A percentile compares a stretch with the other conserved stretches of the same genome.
These are phyloP conservation scores for Malaclemys terrapin DNA, from an alignment of 2,113 vertebrate genomes.

Conservation along the genomic window DNA sequence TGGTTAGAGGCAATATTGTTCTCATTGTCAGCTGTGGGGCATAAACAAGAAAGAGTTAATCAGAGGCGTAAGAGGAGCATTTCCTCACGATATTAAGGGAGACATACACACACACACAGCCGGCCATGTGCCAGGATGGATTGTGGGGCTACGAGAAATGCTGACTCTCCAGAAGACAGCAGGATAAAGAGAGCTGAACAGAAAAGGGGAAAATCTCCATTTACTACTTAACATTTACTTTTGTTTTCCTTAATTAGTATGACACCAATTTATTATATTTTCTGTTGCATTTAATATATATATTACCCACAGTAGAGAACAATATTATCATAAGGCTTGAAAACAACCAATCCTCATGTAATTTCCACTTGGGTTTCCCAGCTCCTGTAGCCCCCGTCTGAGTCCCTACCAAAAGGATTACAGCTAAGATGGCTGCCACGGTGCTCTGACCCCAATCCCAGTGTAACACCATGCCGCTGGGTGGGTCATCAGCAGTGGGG, in stretches of 20 bases:
- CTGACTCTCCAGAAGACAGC: neutral
- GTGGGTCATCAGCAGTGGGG: neutral
- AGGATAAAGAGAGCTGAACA: neutral
- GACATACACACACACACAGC: neutral
- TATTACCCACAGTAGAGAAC: neutral
- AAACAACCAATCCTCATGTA: neutral
- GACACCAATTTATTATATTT: neutral
- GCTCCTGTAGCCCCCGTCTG: neutral
- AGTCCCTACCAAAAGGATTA: neutral
- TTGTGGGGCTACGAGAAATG: neutral
- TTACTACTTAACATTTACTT: neutral
- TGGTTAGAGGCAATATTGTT: slow-evolving; percentile 93
- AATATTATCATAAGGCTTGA: neutral
- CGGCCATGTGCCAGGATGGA: neutral
- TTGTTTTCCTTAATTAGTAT: neutral
- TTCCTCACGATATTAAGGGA: neutral
- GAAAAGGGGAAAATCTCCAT: neutral
- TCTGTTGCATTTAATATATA: neutral
- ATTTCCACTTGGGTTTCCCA: neutral
- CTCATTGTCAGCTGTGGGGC: slow-evolving; percentile 92
- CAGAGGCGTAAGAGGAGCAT: neutral
- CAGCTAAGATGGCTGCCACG: neutral
- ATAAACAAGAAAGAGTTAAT: slow-evolving; percentile 54
- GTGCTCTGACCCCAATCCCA: neutral
- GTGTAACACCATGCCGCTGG: neutral